Percentiles rank a stretch among this genome's conserved stretches.
These are phyloP conservation scores for Drosophila tsacasi DNA, from an alignment of 1,140 invertebrate species.

Conservation along the genomic window DNA sequence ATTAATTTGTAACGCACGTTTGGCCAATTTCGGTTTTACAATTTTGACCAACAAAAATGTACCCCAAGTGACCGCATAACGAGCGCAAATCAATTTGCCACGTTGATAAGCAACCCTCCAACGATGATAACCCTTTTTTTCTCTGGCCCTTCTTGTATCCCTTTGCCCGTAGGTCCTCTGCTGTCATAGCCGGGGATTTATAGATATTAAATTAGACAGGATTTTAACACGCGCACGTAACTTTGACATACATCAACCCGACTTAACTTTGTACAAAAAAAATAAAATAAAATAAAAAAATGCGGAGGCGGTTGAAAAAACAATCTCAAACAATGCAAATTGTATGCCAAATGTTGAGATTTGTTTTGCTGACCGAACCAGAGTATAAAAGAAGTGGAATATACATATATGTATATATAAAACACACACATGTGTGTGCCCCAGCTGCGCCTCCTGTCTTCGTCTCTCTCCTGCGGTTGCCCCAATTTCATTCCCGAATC, in stretches of 20 bases:
- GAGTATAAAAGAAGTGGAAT: conserved; percentile 19
- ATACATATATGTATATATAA: conserved; percentile 13
- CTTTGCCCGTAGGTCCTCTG: conserved; percentile 24
- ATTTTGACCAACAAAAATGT: conserved; percentile 77
- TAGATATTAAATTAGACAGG: conserved; percentile 80
- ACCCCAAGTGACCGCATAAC: conserved; percentile 82
- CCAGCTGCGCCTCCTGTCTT: conserved; percentile 43
- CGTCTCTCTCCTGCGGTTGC: conserved; percentile 39
- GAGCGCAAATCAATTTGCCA: conserved; percentile 81
- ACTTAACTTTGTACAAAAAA: conserved; percentile 61
- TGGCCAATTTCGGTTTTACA: conserved; percentile 78
- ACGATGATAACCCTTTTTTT: conserved; percentile 53
- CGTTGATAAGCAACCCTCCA: conserved; percentile 75
- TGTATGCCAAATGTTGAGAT: conserved; percentile 75
- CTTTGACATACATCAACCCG: conserved; percentile 78
- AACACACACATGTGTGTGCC: conserved; percentile 47
- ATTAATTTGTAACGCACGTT: conserved; percentile 84
- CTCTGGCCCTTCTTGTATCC: not conserved
- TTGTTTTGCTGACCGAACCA: conserved; percentile 71
- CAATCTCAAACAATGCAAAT: conserved; percentile 68
- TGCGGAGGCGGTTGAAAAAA: conserved; percentile 5
- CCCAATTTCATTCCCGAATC: conserved; percentile 70
- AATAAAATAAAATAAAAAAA: conserved; percentile 1
- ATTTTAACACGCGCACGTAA: conserved; percentile 80
- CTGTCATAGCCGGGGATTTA: conserved; percentile 74